These are phyloP conservation scores for Falco berigora DNA, from an alignment of 2,797 vertebrate genomes.

Conservation along the genomic window DNA sequence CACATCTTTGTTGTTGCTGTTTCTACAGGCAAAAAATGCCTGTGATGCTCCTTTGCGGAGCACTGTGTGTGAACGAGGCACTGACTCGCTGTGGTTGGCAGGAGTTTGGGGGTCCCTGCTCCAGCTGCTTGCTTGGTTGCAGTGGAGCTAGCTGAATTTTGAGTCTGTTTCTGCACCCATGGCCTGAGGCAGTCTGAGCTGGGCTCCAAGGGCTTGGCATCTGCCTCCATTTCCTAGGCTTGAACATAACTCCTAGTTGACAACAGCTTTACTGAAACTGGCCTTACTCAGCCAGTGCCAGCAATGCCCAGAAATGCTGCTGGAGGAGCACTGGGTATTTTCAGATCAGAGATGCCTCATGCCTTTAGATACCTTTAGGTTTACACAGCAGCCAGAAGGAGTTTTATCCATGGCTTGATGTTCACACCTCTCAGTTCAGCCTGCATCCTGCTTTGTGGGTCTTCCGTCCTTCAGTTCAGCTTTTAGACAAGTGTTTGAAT, in stretches of 20 bases:
- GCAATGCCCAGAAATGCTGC: not conserved
- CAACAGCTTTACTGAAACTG: not conserved
- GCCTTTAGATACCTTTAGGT: not conserved
- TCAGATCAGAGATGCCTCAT: not conserved
- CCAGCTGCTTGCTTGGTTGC: accelerated
- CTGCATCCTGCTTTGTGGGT: not conserved
- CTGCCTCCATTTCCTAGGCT: not conserved
- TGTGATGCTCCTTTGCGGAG: accelerated
- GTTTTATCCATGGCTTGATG: not conserved
- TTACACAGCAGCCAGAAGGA: not conserved
- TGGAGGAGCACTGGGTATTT: not conserved
- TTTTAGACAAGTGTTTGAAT: not conserved
- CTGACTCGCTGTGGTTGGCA: accelerated
- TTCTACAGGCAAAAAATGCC: not conserved
- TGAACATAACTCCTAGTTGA: not conserved
- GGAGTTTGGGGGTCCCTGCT: not conserved
- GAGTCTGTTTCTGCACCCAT: not conserved
- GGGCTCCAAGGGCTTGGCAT: not conserved
- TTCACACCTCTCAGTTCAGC: not conserved
- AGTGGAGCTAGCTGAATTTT: not conserved
- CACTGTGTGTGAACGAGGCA: not conserved
- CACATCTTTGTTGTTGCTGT: not conserved
- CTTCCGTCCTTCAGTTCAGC: not conserved
- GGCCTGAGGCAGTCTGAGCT: not conserved
- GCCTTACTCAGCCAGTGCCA: not conserved